Percentiles rank a stretch among this genome's conserved stretches.
Conservation (phyloP, 2,113 vertebrate genomes). For the Athene cunicularia region DNA sequence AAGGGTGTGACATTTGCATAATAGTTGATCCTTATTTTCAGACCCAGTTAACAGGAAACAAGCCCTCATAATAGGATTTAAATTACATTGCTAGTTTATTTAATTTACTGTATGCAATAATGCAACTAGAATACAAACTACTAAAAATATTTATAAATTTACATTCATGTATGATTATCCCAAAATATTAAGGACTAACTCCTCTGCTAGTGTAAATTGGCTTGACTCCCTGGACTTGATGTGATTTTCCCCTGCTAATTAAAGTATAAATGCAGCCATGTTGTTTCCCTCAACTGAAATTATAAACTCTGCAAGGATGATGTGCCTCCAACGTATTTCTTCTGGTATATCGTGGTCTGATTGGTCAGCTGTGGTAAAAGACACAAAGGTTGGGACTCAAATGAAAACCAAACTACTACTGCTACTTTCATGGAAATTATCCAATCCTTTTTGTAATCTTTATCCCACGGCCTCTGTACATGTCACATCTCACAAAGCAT, state of each 20-base stretch:
- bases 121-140: neutral
- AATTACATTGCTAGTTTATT: slow-evolving; percentile 17
- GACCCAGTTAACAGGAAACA: slow-evolving; percentile 6
- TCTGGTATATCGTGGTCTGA: neutral
- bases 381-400: neutral
- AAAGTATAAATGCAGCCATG: neutral
- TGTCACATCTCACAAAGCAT: neutral
- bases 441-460: neutral
- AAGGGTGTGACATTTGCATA: slow-evolving; percentile 47
- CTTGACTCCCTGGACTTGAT: neutral
- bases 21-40: slow-evolving; percentile 37
- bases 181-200: neutral
- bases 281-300: neutral
- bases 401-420: neutral
- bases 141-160: slow-evolving; percentile 9
- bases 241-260: neutral
- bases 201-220: neutral
- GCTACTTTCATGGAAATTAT: neutral
- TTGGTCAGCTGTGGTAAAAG: neutral
- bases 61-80: neutral
- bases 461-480: neutral
- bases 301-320: neutral
- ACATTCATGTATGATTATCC: neutral
- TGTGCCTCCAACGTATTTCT: neutral
- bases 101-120: neutral